Evolutionary conservation across 2,113 vertebrate species (phyloP).

Genomic region (Misgurnus mizolepis): DNA sequence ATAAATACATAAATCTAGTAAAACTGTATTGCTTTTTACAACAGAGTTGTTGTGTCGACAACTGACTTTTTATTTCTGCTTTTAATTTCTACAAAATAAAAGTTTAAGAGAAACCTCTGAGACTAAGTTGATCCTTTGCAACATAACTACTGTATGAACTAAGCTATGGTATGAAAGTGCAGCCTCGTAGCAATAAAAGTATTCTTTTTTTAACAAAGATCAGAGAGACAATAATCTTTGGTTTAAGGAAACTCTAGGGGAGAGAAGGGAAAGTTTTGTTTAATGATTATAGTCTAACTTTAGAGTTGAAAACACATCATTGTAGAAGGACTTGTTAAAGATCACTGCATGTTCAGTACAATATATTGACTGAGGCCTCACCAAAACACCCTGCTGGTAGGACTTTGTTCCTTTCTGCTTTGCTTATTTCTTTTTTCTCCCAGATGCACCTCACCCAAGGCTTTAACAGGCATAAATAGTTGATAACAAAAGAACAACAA

Average conservation of each 20-base stretch:
- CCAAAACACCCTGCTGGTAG: background rate
- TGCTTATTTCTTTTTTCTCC: slow-evolving; percentile 46
- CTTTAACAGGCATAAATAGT: slow-evolving; percentile 70
- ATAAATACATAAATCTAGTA: too few relatives aligned
- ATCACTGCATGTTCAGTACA: background rate
- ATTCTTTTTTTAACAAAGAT: background rate
- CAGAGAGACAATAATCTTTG: background rate
- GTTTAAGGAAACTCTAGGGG: background rate
- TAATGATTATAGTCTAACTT: background rate
- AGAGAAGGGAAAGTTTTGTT: background rate
- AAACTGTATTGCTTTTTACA: too few relatives aligned
- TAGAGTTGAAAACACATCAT: background rate
- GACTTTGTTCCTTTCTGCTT: slow-evolving; percentile 15
- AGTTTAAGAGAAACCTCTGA: too few relatives aligned
- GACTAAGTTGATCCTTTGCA: too few relatives aligned
- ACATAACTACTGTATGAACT: too few relatives aligned
- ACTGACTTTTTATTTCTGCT: too few relatives aligned
- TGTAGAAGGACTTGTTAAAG: background rate
- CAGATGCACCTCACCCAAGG: slow-evolving; percentile 56
- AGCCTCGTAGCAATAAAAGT: too few relatives aligned
- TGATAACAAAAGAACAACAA: slow-evolving; percentile 75
- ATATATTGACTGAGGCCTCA: slow-evolving; percentile 18
- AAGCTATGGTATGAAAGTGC: too few relatives aligned
- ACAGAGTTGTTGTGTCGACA: too few relatives aligned
- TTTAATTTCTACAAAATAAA: too few relatives aligned